A percentile compares a stretch with the other conserved stretches of the same genome.
Conservation (phyloP, 2,113 vertebrate genomes). For the Corythornis madagascariensis region DNA sequence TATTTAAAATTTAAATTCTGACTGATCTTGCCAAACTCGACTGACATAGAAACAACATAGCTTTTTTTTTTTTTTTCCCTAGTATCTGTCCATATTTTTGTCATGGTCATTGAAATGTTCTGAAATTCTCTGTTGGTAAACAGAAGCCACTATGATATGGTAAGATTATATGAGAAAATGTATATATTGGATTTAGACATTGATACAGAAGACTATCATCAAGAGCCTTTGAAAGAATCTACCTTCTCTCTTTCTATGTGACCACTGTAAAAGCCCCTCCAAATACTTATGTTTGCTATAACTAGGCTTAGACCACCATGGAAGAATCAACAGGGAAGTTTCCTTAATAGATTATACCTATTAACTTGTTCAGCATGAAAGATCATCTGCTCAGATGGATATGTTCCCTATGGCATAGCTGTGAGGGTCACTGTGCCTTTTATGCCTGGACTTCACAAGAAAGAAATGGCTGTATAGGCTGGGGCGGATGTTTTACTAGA, state of each 20-base stretch:
- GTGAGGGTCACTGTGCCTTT: constrained; percentile 16
- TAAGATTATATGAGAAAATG: background rate
- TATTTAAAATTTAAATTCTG: background rate
- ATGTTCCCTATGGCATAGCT: background rate
- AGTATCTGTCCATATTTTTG: background rate
- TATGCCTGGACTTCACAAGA: background rate
- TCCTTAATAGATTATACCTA: background rate
- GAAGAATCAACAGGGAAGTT: background rate
- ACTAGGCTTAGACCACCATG: background rate
- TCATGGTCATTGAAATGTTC: background rate
- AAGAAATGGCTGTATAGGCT: background rate
- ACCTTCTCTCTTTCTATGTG: accelerated
- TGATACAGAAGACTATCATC: background rate
- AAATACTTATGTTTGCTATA: accelerated
- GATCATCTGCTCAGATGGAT: background rate
- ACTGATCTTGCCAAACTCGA: background rate
- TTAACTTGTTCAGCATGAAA: background rate
- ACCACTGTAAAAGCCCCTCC: background rate
- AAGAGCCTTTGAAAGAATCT: background rate
- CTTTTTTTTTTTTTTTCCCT: background rate
- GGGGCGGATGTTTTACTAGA: constrained; percentile 61
- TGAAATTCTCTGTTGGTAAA: background rate
- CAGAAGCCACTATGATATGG: background rate
- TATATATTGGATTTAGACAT: background rate
- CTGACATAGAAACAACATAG: background rate